These are phyloP conservation scores for Stictonetta naevosa DNA, from an alignment of 2,113 vertebrate genomes.

Conservation along the genomic window DNA sequence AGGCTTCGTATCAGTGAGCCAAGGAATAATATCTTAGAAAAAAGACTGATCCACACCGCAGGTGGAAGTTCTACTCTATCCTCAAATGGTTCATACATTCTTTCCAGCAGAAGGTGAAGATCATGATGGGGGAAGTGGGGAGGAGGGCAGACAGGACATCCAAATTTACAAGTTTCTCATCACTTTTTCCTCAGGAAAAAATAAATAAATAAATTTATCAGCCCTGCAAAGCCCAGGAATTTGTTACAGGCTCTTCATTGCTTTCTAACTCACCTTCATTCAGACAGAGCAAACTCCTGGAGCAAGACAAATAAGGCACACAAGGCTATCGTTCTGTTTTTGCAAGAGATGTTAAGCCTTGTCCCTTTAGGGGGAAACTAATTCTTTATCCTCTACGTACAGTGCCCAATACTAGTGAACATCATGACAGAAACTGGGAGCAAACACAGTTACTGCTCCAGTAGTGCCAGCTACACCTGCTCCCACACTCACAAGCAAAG, in stretches of 20 bases:
- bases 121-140: background rate
- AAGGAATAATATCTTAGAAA: background rate
- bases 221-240: too few relatives aligned
- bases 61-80: background rate
- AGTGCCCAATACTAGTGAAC: fast-evolving
- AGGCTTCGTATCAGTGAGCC: background rate
- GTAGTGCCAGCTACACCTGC: background rate
- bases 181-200: background rate
- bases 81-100: background rate
- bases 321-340: background rate
- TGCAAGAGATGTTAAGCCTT: background rate
- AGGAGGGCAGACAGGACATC: background rate
- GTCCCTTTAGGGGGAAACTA: background rate
- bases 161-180: background rate
- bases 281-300: background rate
- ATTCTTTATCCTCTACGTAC: background rate
- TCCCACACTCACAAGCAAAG: background rate
- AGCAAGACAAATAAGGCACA: fast-evolving
- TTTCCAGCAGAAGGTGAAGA: background rate
- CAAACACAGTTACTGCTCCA: fast-evolving
- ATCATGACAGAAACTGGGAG: background rate
- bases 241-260: background rate
- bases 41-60: background rate
- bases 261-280: background rate
- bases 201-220: too few relatives aligned